These are phyloP conservation scores for Drosophila bifasciata DNA, from an alignment of 1,140 invertebrate genomes.

Conservation along the genomic window DNA sequence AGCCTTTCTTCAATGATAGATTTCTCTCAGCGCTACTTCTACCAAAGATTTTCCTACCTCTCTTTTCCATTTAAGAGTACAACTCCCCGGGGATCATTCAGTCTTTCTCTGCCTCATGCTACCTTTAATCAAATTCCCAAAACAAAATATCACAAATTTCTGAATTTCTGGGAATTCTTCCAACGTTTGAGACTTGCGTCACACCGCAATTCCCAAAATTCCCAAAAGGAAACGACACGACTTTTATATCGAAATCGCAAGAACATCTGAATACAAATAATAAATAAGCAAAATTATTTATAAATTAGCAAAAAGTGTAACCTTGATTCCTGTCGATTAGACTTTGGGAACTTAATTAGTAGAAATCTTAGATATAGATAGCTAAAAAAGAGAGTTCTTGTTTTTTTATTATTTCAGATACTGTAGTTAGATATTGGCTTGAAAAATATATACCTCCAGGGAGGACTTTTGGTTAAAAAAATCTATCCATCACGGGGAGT, in stretches of 20 bases:
- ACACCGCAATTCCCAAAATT: constrained; percentile 11
- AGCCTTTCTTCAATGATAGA: background rate
- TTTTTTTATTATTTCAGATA: too few species aligned
- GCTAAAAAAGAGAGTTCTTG: too few species aligned
- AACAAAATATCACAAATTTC: constrained; percentile 1
- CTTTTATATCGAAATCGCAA: constrained; percentile 4
- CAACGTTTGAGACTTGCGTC: constrained; percentile 27
- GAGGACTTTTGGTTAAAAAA: too few species aligned
- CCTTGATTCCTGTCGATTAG: too few species aligned
- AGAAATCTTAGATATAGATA: too few species aligned
- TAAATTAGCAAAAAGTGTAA: background rate
- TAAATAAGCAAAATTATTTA: background rate
- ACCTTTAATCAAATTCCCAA: constrained; percentile 20
- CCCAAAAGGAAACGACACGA: constrained; percentile 5
- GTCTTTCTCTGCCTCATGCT: constrained; percentile 14
- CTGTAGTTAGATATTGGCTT: too few species aligned
- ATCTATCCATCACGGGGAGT: too few species aligned
- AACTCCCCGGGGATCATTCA: background rate
- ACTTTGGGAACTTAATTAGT: background rate
- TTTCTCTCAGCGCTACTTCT: background rate
- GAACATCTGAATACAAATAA: background rate
- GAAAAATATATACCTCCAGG: too few species aligned
- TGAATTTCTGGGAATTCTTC: constrained; percentile 2
- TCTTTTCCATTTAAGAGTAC: too few species aligned
- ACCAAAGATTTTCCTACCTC: background rate